These are phyloP conservation scores for Boloria selene DNA, from an alignment of 2,888 invertebrate species.

Conservation along the genomic window DNA sequence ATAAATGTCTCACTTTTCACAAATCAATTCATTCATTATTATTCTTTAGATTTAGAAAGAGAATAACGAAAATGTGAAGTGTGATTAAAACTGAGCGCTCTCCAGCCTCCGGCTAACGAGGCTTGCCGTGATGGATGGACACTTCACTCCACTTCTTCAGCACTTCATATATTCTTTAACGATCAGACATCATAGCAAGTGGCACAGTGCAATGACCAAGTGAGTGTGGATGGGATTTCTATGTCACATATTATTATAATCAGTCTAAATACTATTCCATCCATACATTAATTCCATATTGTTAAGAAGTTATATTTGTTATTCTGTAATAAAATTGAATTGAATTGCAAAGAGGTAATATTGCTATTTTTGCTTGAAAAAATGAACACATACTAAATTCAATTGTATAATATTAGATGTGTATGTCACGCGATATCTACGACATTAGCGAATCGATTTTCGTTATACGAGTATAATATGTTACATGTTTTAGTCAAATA, in stretches of 20 bases:
- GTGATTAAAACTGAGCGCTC: constrained; percentile 57
- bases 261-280: background rate
- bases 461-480: no score
- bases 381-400: no score
- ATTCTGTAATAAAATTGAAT: no score
- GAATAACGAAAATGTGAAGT: constrained; percentile 47
- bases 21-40: constrained; percentile 51
- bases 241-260: background rate
- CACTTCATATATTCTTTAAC: constrained; percentile 11
- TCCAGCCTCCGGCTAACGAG: constrained; percentile 54
- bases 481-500: no score
- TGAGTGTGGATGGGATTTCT: background rate
- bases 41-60: constrained; percentile 47
- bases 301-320: background rate
- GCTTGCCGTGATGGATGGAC: constrained; percentile 59
- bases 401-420: no score
- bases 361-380: no score
- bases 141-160: constrained; percentile 41
- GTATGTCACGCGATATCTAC: no score
- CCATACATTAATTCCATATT: no score
- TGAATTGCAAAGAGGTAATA: no score
- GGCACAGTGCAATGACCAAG: constrained; percentile 11
- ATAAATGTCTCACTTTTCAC: constrained; percentile 39
- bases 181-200: constrained; percentile 1
- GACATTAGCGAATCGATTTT: no score